These are phyloP conservation scores for Acanthosepion esculentum DNA, from an alignment of 2,888 invertebrate species.

Conservation along the genomic window DNA sequence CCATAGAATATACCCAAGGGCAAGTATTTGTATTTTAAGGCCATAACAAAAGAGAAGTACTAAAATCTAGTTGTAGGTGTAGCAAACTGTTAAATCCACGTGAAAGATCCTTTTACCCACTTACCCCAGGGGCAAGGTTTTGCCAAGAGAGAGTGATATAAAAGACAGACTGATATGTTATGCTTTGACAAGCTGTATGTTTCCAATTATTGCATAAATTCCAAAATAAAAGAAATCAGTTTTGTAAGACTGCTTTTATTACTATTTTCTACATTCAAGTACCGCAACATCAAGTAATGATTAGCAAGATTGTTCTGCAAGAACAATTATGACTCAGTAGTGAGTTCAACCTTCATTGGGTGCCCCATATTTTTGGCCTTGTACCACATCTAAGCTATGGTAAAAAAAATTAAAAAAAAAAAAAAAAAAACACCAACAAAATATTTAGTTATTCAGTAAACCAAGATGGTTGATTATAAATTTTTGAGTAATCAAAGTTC, in stretches of 20 bases:
- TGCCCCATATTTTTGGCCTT: no score
- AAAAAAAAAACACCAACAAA: background rate
- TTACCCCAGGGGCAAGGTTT: background rate
- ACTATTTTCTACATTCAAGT: background rate
- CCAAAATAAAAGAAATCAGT: background rate
- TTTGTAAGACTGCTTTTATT: background rate
- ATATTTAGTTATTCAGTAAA: background rate
- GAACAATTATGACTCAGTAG: no score
- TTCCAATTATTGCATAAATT: background rate
- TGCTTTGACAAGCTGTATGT: background rate
- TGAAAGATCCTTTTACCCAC: background rate
- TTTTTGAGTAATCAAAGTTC: background rate
- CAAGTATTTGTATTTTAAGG: background rate
- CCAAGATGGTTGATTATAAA: background rate
- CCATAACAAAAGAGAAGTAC: background rate
- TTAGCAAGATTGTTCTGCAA: no score
- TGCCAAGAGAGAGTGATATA: background rate
- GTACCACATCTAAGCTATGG: no score
- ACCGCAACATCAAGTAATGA: no score
- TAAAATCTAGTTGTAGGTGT: background rate
- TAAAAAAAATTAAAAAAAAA: no score
- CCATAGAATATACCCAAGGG: background rate
- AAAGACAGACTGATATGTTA: background rate
- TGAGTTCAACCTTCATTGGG: no score
- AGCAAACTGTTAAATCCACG: background rate